phyloP scores from a whole-genome alignment of 1,140 invertebrate species.

The Drosophila carrolli region DNA sequence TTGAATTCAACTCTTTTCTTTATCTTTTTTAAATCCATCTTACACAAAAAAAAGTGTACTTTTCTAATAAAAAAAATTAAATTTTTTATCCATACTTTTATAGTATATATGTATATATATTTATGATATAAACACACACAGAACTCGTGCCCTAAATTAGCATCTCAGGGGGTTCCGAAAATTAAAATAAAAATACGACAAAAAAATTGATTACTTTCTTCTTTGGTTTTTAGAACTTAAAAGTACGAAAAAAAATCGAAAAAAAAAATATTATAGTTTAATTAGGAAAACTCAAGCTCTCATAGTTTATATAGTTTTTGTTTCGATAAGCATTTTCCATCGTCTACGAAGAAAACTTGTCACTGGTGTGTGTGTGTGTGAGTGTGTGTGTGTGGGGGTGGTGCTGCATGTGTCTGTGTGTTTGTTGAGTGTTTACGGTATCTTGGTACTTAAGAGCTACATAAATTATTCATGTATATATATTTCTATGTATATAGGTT shows the following conservation, averaged over 20 bases:
- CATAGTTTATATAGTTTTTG: constrained; percentile 6
- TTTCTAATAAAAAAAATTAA: constrained; percentile 41
- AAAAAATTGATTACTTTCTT: constrained; percentile 66
- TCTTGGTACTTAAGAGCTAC: constrained; percentile 71
- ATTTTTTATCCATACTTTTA: constrained; percentile 28
- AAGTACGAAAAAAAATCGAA: constrained; percentile 57
- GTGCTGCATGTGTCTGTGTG: constrained; percentile 28
- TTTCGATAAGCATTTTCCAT: constrained; percentile 34
- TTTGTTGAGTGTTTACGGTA: constrained; percentile 50
- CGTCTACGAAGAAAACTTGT: constrained; percentile 14
- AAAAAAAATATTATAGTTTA: constrained; percentile 38
- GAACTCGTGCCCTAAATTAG: constrained; percentile 39
- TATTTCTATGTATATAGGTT: constrained; percentile 50
- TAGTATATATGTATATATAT: constrained; percentile 27
- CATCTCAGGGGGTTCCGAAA: constrained; percentile 31
- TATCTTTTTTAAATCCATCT: constrained; percentile 4
- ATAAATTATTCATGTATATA: constrained; percentile 68
- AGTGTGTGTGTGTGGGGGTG: constrained; percentile 18
- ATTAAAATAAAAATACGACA: constrained; percentile 40
- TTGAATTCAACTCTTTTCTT: constrained; percentile 63
- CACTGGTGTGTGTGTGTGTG: constrained; percentile 28
- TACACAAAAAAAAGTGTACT: constrained; percentile 38
- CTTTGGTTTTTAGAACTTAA: constrained; percentile 79
- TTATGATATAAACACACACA: constrained; percentile 43
- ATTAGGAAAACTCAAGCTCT: constrained; percentile 31